Evolutionary conservation across 2,888 invertebrate genomes (phyloP), one percentile per base, ranked within the genome.

Genomic region (Pyrocoelia pectoralis): DNA sequence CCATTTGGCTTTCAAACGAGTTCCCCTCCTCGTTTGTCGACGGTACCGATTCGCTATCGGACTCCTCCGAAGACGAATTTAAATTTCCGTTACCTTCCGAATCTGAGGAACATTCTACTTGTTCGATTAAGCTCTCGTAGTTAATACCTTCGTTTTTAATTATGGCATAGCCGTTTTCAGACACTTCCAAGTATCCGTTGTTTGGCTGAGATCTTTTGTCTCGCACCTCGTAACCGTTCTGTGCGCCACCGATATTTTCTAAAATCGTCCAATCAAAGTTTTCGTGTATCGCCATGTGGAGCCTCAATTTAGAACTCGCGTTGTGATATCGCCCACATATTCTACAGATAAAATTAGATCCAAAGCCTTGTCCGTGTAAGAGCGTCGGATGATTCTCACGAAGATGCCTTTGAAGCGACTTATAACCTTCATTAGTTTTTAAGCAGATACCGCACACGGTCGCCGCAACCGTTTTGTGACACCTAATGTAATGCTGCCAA

Each of bases 361-460:
- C 85, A 66, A 82, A 84, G n/a, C 82, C 82, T 67, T 80, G 78
- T 28, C 83, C 84, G 19, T 82, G 83, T 43, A 83, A 74, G 40
- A 84, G 79, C 6, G 81, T 81, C 17, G 81, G 84, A 70, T 87
- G 87, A 0, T 79, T 80, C 38, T 80, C 79, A 28, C 80, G 79
- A 29, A 85, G 69, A 68, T 85, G 85, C n/a, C 79, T 74, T 48
- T 84, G 82, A 5, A 87, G 74, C 41, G 81, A 77, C 13, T 79
- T 77, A 68, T 87, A 87, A 38, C 78, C 81, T 2, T 79, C 76
- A 71, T 86, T 86, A 0, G 85, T 81, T 71, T 86, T 84, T 33
- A 87, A 72, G 66, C 87, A 87, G 38, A 87, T 86, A 0, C 87
- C 87, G 64, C 86, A 87, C 1, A 86, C 85, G 0, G 85, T 85